Percentiles rank a stretch among this genome's conserved stretches.
These are phyloP conservation scores for Notodonta dromedarius DNA, from an alignment of 2,888 invertebrate species.

Conservation along the genomic window DNA sequence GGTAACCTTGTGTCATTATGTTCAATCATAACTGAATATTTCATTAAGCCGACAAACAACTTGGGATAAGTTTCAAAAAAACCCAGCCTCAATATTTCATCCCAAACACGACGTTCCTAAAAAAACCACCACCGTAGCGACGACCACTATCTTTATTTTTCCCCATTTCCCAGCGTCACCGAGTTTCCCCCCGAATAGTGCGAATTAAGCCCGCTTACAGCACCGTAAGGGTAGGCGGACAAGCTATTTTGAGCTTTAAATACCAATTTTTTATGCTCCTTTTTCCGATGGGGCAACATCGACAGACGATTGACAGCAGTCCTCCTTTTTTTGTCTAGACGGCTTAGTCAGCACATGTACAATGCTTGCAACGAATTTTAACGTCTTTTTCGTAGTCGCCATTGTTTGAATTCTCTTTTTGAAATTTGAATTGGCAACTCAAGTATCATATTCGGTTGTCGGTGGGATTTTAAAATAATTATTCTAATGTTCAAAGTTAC, in stretches of 20 bases:
- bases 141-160: conserved; percentile 36
- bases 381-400: conserved; percentile 47
- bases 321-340: conserved; percentile 57
- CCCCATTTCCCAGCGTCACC: conserved; percentile 42
- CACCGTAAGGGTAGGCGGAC: conserved; percentile 46
- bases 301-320: conserved; percentile 62
- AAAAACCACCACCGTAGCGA: conserved; percentile 25
- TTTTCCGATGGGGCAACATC: conserved; percentile 29
- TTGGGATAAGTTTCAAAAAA: not conserved
- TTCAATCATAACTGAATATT: no score
- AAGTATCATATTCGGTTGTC: not conserved
- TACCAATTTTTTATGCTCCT: conserved; percentile 46
- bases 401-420: conserved; percentile 41
- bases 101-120: conserved; percentile 23
- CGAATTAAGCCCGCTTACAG: conserved; percentile 56
- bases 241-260: conserved; percentile 63
- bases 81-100: conserved; percentile 16
- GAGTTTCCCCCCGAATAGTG: conserved; percentile 50
- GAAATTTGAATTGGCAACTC: not conserved
- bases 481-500: conserved; percentile 29
- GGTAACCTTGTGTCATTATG: no score
- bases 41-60: not conserved
- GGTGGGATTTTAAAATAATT: conserved; percentile 8
- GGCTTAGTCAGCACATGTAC: conserved; percentile 67
- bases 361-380: conserved; percentile 42